Percentiles rank a stretch among this genome's conserved stretches.
phyloP scores from a whole-genome alignment of 1,140 invertebrate species.

The Xylocopa sonorina region DNA sequence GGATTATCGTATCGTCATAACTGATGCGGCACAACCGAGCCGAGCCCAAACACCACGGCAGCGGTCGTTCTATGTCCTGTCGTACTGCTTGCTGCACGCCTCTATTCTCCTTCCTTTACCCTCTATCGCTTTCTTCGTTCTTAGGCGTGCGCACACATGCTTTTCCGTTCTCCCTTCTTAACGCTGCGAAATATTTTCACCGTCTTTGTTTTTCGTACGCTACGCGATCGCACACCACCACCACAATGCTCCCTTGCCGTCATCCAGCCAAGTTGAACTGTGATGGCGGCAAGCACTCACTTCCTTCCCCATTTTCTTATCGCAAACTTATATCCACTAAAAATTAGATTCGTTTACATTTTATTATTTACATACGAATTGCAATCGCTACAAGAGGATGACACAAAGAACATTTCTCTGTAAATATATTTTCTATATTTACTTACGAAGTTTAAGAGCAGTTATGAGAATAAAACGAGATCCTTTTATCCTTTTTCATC shows the following conservation, averaged over 20 bases:
- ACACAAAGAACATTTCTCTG: neutral
- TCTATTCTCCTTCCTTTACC: constrained; percentile 41
- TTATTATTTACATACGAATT: neutral
- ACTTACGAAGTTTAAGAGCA: too few species aligned
- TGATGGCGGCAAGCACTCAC: constrained; percentile 50
- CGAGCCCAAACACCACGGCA: constrained; percentile 61
- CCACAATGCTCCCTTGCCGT: constrained; percentile 60
- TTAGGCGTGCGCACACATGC: constrained; percentile 45
- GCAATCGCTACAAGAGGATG: neutral
- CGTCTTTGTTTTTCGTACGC: constrained; percentile 47
- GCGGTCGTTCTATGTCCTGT: constrained; percentile 56
- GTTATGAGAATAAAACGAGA: neutral
- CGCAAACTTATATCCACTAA: neutral
- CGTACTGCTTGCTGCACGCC: constrained; percentile 48
- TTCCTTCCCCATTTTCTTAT: constrained; percentile 21
- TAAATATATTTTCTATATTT: too few species aligned
- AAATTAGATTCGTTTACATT: neutral
- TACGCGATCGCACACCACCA: constrained; percentile 44
- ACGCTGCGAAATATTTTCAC: constrained; percentile 36
- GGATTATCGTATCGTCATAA: constrained; percentile 68
- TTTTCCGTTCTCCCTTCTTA: constrained; percentile 30
- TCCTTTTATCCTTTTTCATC: too few species aligned
- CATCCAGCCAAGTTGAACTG: constrained; percentile 44
- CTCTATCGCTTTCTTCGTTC: constrained; percentile 27
- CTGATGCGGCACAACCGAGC: constrained; percentile 59